These are phyloP conservation scores for Theodoxus fluviatilis DNA, from an alignment of 2,888 invertebrate genomes.

Conservation along the genomic window DNA sequence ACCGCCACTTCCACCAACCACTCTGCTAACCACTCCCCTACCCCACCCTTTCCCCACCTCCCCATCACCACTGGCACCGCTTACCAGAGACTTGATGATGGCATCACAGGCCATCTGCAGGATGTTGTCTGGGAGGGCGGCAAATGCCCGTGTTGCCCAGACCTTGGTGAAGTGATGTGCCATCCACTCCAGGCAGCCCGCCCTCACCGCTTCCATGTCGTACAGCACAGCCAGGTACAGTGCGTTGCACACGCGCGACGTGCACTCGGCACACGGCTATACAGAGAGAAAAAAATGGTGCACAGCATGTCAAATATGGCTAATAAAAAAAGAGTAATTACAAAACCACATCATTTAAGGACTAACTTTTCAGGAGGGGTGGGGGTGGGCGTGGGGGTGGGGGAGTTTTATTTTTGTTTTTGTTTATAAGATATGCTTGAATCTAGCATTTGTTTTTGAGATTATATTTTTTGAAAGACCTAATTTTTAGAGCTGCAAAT, in stretches of 20 bases:
- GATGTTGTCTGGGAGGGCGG: constrained; percentile 79
- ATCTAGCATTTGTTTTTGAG: no score
- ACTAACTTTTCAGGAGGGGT: neutral
- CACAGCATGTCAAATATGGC: neutral
- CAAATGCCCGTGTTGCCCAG: constrained; percentile 91
- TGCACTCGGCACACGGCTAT: constrained; percentile 89
- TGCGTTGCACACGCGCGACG: constrained; percentile 85
- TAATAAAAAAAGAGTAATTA: neutral
- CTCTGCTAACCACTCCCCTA: no score
- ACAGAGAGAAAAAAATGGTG: constrained; percentile 47
- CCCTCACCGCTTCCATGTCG: constrained; percentile 85
- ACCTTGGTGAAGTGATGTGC: constrained; percentile 85
- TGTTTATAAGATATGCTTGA: no score
- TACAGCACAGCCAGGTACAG: constrained; percentile 85
- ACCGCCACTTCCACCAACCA: no score
- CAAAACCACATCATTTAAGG: neutral
- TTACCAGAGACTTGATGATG: constrained; percentile 49
- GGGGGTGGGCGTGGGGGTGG: neutral
- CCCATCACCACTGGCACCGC: no score
- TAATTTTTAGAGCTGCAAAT: no score
- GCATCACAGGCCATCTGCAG: constrained; percentile 53
- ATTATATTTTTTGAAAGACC: no score
- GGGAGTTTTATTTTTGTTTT: no score
- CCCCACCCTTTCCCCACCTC: no score
- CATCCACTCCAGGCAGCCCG: constrained; percentile 86